Evolutionary conservation across 2,797 vertebrate genomes (phyloP), one percentile per base, ranked within the genome.

Genomic region (Diceros bicornis): DNA sequence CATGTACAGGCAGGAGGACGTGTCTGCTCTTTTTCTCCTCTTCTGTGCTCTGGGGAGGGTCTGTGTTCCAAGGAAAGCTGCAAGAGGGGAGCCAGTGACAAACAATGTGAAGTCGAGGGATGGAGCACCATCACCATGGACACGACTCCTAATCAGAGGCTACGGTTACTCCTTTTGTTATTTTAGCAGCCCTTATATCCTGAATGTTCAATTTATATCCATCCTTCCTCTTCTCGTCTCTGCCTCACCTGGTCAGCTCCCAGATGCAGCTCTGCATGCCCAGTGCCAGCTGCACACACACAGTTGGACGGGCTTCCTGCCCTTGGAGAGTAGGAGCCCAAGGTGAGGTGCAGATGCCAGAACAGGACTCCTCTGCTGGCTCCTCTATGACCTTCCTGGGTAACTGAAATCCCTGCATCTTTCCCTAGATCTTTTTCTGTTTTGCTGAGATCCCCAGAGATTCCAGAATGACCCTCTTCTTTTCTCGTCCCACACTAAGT

Each of bases 31-130:
- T 20, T n/a, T 89, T 64, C 79, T 69, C 14, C 4, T 71, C 79
- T 64, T 44, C 57, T 37, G 57, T 34, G 77, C 20, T 61, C 77
- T 83, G 55, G 4, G 17, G 27, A 59, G 44, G 27, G 18, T 29
- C 47, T 68, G 52, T 37, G 4, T 10, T 68, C n/a, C 61, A 4
- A 34, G 0, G 23, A 8, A 66, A 66, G n/a, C 29, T 59, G 7
- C 1, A 4, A 6, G 41, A 41, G 68, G 62, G 41, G 47, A 84
- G 44, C 7, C 29, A 41, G 72, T 6, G 47, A 23, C n/a, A 14
- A 2, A 1, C 13, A 34, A 4, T 0, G 9, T 3, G 79, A 81
- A 62, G 81, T 4, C 0, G 0, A 81, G 44, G 57, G 37, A 23
- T 29, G 12, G 17, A 16, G 21, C 16, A 4, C 25, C 34, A 11